Evolutionary conservation across 2,888 invertebrate species (phyloP), one percentile per base, ranked within the genome.

Genomic region (Aporophyla lueneburgensis): DNA sequence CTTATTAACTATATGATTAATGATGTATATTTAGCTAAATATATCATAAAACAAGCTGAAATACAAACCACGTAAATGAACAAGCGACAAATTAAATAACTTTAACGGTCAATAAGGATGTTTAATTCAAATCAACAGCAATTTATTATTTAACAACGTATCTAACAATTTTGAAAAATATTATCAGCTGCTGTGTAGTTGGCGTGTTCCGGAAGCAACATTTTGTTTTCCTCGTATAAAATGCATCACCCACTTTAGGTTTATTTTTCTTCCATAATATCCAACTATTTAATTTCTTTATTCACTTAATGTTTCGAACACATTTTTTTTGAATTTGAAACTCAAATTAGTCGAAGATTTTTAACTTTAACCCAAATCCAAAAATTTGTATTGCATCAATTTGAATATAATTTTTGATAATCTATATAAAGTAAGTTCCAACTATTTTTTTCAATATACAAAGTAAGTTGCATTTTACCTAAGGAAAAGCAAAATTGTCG

Each of bases 51-150:
- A 94, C 93, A 95, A 95, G 94, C 93, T 83, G 81, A 90, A 90
- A 88, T 91, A 93, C 90, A 90, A 85, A 89, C 86, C 94, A 96
- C 93, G 71, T 68, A 96, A 95, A 93, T 91, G 89, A 95, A 90
- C 85, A 96, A 96, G 96, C 96, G 80, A 83, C 43, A 86, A 85
- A 87, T 86, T 85, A 77, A 87, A 92, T 79, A 92, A 93, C 94
- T 92, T 92, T 91, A 96, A 96, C 96, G 93, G 87, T 93, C 88
- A 96, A 96, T 96, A 86, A 96, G 95, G 96, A 96, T 96, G 96
- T 93, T 90, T 96, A 96, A 96, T 93, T 89, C 73, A 95, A 96
- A 95, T 92, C 92, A 96, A 96, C 96, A 93, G 96, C 96, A 96
- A 96, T 93, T 91, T 68, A 96, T 92, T 91, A 67, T 82, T 88